Evolutionary conservation across 2,888 invertebrate species (phyloP), one percentile per base, ranked within the genome.

Genomic region (Conus canariensis): DNA sequence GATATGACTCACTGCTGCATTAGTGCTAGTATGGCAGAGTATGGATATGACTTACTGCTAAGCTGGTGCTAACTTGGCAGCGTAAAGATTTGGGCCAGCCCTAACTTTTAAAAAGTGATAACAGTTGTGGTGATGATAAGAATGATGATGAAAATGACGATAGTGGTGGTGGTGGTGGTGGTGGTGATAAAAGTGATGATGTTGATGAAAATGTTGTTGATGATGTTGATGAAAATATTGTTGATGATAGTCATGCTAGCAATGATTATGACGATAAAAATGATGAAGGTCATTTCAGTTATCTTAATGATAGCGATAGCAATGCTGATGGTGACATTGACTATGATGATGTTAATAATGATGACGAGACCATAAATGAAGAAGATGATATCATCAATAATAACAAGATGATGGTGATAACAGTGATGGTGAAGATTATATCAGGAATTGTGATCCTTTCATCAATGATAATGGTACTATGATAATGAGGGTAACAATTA

Each of bases 111-210:
- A 45, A 30, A 45, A 45, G 9, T 25, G 25, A 9, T 56, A 25
- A 10, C 14, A 14, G 4, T 45, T 45, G 56, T 82, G 82, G 19
- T 82, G 82, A 82, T 82, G 82, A 56, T 56, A 56, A 82, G 6
- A 56, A 82, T 82, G 82, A 82, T 82, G 82, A 82, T 82, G 82
- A 82, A 56, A 56, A 56, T 56, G 82, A 82, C 56, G 82, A 82
- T 56, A 56, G 56, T 82, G 82, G 16, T 82, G 56, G 0, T 56
- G 82, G 7, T 82, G 82, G 19, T 82, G 82, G 16, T 56, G n/a
- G 56, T 82, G 82, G 0, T 56, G 22, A 82, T 56, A 19, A 45
- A 56, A 56, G 0, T 56, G 56, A 16, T 56, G 56, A 56, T 14
- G 82, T 7, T 19, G 56, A 82, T 19, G 56, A 82, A 19, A 19